A percentile compares a stretch with the other conserved stretches of the same genome.
phyloP scores from a whole-genome alignment of 2,113 vertebrate species.

The Naja naja region DNA sequence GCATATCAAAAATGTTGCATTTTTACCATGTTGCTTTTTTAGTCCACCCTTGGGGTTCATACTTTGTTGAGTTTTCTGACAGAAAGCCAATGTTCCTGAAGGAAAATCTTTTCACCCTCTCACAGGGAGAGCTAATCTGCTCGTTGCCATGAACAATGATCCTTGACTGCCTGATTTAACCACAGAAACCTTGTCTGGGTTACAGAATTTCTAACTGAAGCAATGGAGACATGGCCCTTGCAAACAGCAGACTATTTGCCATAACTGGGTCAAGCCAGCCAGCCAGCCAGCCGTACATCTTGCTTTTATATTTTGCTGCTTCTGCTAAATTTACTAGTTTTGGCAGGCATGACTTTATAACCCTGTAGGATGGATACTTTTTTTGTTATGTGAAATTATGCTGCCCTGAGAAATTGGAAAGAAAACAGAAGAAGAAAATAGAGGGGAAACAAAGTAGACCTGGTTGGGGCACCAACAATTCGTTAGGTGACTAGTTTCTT shows the following conservation, averaged over 20 bases:
- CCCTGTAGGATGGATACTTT: constrained; percentile 27
- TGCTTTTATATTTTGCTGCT: constrained; percentile 10
- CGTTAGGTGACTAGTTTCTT: background rate
- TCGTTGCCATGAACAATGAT: constrained; percentile 9
- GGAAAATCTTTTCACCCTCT: background rate
- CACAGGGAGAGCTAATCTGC: constrained; percentile 11
- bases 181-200: constrained; percentile 31
- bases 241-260: constrained; percentile 41
- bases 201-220: constrained; percentile 31
- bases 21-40: background rate
- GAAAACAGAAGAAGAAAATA: constrained; percentile 18
- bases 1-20: background rate
- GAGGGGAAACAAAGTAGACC: background rate
- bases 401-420: constrained; percentile 3
- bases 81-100: constrained; percentile 21
- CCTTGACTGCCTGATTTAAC: constrained; percentile 31
- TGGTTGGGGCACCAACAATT: background rate
- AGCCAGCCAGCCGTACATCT: constrained; percentile 35
- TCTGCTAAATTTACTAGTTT: constrained; percentile 46
- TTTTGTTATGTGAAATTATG: constrained; percentile 9
- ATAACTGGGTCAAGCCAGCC: constrained; percentile 31
- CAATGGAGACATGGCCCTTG: constrained; percentile 36
- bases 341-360: background rate
- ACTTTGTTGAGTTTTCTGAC: background rate
- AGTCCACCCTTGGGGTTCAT: background rate